Evolutionary conservation across 2,113 vertebrate genomes (phyloP), one percentile per base, ranked within the genome.

Genomic region (Macroglossus sobrinus): DNA sequence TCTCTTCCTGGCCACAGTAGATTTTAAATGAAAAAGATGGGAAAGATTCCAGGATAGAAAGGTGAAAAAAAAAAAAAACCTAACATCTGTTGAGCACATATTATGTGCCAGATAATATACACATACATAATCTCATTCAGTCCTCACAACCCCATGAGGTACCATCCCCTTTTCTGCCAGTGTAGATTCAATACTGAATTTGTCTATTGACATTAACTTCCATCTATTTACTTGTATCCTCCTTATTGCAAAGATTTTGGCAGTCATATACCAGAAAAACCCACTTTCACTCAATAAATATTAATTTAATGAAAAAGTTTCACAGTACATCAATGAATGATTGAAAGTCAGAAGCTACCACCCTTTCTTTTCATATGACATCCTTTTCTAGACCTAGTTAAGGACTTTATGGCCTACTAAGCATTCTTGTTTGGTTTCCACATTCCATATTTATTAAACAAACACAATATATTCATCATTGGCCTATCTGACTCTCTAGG

Each of bases 231-330:
- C 22, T 43, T 68, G 64, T 35, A 55, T 38, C 43, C 3, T 93
- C 30, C 12, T 8, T 53, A 50, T 14, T 64, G 7, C 61, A 68
- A 40, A 89, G 33, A 85, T 74, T 92, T 82, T 47, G 38, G 14
- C 28, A 95, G 35, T 26, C 72, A 1, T 55, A 57, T 40, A 74
- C 75, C 45, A 89, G 53, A 94, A 91, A 91, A 69, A 0, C 10
- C 28, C 69, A 61, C 33, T 92, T 80, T 55, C 33, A 88, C 0
- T 94, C 30, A 93, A 87, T 80, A 92, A 96, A 94, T 94, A 96
- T 57, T 76, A 78, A 74, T 89, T 84, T 93, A 93, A 95, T 86
- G n/a, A 90, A 84, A n/a, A 84, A 91, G 19, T 80, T 94, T 96
- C 78, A 96, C 63, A 89, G 59, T 71, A 66, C 30, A 89, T 95